phyloP scores from a whole-genome alignment of 2,113 vertebrate species.

The Romanogobio albipinnatus region DNA sequence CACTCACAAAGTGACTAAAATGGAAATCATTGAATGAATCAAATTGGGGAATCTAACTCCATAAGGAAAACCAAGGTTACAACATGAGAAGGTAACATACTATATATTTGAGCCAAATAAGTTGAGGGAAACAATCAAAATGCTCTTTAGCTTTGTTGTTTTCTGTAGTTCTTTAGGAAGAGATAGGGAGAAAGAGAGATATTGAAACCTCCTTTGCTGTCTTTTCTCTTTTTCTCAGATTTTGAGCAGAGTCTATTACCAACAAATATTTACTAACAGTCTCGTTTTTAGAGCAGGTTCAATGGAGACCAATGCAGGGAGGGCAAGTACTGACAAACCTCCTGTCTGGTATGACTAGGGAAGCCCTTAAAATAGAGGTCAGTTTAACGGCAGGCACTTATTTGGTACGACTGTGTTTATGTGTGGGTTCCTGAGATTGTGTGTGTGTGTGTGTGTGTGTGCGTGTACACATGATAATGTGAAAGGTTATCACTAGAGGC shows the following conservation, averaged over 20 bases:
- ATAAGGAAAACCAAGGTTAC: background rate
- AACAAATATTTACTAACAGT: conserved; percentile 38
- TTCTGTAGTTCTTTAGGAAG: conserved; percentile 23
- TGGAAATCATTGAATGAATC: background rate
- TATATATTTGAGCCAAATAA: conserved; percentile 59
- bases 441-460: background rate
- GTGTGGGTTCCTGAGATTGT: conserved; percentile 28
- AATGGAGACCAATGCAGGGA: conserved; percentile 14
- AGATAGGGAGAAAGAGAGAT: conserved; percentile 41
- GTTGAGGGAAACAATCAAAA: conserved; percentile 58
- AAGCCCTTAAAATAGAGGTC: conserved; percentile 31
- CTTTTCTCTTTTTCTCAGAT: conserved; percentile 46
- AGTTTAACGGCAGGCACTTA: conserved; percentile 39
- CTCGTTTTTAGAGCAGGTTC: conserved; percentile 20
- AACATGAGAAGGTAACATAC: conserved; percentile 18
- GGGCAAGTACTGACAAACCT: conserved; percentile 20
- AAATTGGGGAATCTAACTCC: background rate
- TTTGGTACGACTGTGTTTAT: conserved; percentile 28
- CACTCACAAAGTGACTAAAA: background rate
- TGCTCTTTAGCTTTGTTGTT: conserved; percentile 30
- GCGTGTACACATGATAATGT: conserved; percentile 19
- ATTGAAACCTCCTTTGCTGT: conserved; percentile 36
- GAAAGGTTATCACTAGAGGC: conserved; percentile 51
- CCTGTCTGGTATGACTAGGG: conserved; percentile 17
- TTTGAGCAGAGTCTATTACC: conserved; percentile 39